A percentile compares a stretch with the other conserved stretches of the same genome.
phyloP scores from a whole-genome alignment of 1,140 invertebrate species.

The Rhysida immarginata region DNA sequence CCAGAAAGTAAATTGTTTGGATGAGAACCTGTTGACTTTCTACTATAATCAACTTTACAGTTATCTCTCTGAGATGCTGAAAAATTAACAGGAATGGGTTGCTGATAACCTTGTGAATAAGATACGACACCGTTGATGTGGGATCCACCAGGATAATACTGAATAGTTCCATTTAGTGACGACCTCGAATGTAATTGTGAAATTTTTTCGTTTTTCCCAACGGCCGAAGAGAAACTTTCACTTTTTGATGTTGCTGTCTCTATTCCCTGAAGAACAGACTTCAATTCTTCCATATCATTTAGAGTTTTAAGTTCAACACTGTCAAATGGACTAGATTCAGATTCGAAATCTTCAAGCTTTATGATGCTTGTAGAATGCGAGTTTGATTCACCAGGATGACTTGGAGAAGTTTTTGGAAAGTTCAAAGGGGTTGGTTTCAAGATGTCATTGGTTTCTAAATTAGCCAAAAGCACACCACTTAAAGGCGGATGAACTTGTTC shows the following conservation, averaged over 20 bases:
- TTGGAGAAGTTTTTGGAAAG: neutral
- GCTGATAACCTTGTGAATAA: neutral
- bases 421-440: neutral
- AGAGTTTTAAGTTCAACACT: conserved; percentile 78
- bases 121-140: neutral
- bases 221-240: neutral
- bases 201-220: neutral
- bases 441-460: neutral
- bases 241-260: neutral
- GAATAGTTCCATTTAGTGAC: neutral
- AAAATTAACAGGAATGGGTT: neutral
- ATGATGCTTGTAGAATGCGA: neutral
- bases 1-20: neutral
- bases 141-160: neutral
- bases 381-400: neutral
- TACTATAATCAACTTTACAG: neutral
- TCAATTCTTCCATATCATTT: conserved; percentile 73
- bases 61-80: neutral
- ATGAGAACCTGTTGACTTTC: neutral
- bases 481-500: neutral
- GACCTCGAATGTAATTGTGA: neutral
- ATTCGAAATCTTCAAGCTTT: conserved; percentile 60
- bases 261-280: conserved; percentile 42
- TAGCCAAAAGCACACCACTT: neutral
- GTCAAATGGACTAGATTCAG: conserved; percentile 78